Conservation (phyloP, 2,888 invertebrate species). For the Amiota communis region DNA sequence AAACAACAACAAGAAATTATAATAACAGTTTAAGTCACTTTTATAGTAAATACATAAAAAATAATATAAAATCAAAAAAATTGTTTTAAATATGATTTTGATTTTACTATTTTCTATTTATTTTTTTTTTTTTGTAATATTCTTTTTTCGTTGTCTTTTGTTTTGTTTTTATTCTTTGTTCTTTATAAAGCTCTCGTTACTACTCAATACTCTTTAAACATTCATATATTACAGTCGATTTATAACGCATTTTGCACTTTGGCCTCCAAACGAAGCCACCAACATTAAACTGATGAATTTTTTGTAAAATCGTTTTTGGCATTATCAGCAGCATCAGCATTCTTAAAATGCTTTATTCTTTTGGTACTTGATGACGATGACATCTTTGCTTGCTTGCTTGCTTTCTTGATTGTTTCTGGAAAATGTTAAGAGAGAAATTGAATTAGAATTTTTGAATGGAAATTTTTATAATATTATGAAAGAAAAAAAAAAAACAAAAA, state of each 20-base stretch:
- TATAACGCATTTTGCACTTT: slow-evolving; percentile 53
- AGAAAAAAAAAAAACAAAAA: slow-evolving; percentile 26
- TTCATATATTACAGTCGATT: slow-evolving; percentile 61
- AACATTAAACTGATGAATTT: too few species aligned
- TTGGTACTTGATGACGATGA: not conserved
- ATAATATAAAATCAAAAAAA: slow-evolving; percentile 21
- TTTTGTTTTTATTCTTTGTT: slow-evolving; percentile 32
- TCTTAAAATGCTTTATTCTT: slow-evolving; percentile 5
- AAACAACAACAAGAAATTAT: not conserved
- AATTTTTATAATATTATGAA: not conserved
- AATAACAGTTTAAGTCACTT: not conserved
- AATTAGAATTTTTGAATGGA: slow-evolving; percentile 28
- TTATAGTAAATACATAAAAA: slow-evolving; percentile 7
- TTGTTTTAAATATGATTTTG: slow-evolving; percentile 37
- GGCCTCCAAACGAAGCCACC: not conserved
- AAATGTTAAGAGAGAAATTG: slow-evolving; percentile 20
- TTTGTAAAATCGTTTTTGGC: too few species aligned
- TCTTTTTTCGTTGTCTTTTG: not conserved
- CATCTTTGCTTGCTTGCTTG: not conserved
- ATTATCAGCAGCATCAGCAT: slow-evolving; percentile 28
- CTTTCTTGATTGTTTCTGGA: slow-evolving; percentile 23
- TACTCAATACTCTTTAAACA: slow-evolving; percentile 52
- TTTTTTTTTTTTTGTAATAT: slow-evolving; percentile 9
- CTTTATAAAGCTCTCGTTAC: not conserved
- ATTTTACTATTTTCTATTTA: slow-evolving; percentile 19